phyloP scores from a whole-genome alignment of 2,888 invertebrate genomes.

The Mechanitis mazaeus region DNA sequence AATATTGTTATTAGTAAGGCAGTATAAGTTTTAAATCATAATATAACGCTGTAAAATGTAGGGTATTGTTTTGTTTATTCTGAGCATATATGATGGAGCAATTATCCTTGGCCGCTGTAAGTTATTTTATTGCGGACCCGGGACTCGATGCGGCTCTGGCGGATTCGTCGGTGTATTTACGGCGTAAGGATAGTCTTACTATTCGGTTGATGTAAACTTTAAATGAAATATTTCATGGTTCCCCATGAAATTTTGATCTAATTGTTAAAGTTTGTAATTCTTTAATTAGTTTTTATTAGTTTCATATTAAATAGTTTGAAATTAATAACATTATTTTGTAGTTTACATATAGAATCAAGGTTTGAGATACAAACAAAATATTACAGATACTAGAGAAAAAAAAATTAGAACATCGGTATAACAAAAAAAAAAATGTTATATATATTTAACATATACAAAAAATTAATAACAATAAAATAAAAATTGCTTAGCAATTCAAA shows the following conservation, averaged over 20 bases:
- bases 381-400: no score
- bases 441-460: neutral
- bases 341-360: no score
- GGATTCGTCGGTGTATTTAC: slow-evolving; percentile 37
- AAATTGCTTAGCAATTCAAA: neutral
- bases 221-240: slow-evolving; percentile 5
- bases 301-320: neutral
- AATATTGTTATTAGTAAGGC: neutral
- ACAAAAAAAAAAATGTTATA: no score
- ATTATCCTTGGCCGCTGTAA: slow-evolving; percentile 43
- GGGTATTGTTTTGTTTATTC: slow-evolving; percentile 35
- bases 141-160: slow-evolving; percentile 27
- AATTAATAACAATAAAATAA: neutral
- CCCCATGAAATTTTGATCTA: neutral
- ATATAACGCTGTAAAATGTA: slow-evolving; percentile 14
- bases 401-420: no score
- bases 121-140: slow-evolving; percentile 40
- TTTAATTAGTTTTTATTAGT: neutral
- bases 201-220: slow-evolving; percentile 20
- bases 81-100: slow-evolving; percentile 40
- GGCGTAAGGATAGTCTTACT: slow-evolving; percentile 34
- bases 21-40: slow-evolving; percentile 11
- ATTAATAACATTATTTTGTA: neutral
- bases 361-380: no score
- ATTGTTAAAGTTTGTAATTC: neutral